Evolutionary conservation across 2,113 vertebrate species (phyloP), one percentile per base, ranked within the genome.

Genomic region (Cnemophilus loriae): DNA sequence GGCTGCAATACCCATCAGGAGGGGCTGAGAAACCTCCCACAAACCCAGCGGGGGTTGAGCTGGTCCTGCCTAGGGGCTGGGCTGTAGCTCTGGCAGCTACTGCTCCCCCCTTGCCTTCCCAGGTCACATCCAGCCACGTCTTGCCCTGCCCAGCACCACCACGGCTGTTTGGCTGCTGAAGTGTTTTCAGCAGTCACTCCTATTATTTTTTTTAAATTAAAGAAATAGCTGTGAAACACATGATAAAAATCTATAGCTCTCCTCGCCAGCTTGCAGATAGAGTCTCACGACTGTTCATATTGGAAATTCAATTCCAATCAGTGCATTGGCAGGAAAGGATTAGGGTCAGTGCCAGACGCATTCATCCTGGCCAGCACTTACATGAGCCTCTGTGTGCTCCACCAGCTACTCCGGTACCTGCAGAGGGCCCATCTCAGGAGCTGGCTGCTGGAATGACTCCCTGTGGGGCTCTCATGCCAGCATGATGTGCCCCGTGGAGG

Each of bases 221-320:
- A 91, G 89, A 50, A 95, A 94, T 94, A 93, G 46, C 91, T 90
- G 70, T 86, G 89, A 93, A 93, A 90, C 65, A 53, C 81, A 35
- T 26, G 91, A 95, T 92, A 94, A 88, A 89, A 93, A 94, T 94
- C 93, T 69, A 73, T 82, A 82, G 60, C 85, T 81, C 69, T 93
- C 83, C 53, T 67, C 6, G 26, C 64, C 21, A 44, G 88, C 50
- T 92, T 70, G 41, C 20, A 24, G 78, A 70, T 67, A 84, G 92
- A 92, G 87, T 84, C 70, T 84, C 82, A 46, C 1, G 5, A 85
- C 70, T 50, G 73, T 64, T 95, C 85, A 39, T 80, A 75, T 85
- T 93, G 91, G 90, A 93, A 94, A 92, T 73, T 85, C 95, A 89
- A 86, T 95, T 95, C 88, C 83, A 87, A 92, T 94, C 94, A 95